Evolutionary conservation across 2,113 vertebrate species (phyloP), one percentile per base, ranked within the genome.

Genomic region (Notarius lentiginosus): DNA sequence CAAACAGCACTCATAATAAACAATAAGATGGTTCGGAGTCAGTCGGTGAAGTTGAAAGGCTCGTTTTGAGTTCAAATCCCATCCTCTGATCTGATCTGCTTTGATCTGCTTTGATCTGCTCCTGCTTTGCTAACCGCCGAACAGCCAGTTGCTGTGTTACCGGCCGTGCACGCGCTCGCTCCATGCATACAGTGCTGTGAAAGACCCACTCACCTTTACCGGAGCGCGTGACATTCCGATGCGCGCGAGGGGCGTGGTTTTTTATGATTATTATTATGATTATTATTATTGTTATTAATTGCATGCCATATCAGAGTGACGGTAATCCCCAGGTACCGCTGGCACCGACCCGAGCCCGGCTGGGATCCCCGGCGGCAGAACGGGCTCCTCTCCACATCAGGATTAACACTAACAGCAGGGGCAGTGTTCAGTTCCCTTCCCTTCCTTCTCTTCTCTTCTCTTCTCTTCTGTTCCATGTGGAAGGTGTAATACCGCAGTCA

Each of bases 171-270:
- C 79, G 65, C 65, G 53, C 73, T 30, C 65, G 53, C 73, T 30
- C 55, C 55, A 0, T 30, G 41, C 41, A 41, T 41, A 27, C 76
- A 27, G 82, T 65, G 34, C 51, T 0, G 53, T 7, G 24, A 55
- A 68, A 56, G 66, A 65, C 27, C 27, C 72, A 83, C 86, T 75
- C 58, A 87, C 86, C 80, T 87, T 76, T 56, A 83, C 70, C 6
- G 53, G 53, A 55, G 41, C 56, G 24, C 56, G 24, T 10, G 66
- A 12, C 86, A 87, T 83, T 76, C 80, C 80, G 51, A 76, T 15
- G 18, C 53, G 49, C 1, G 73, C 73, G 53, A 41, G 2, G 34
- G 34, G 34, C 2, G 49, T 24, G 1, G 0, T 34, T 1, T 18
- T 7, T 3, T 41, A 5, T 63, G 4, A 9, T 1, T 7, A 49